Base-by-base conservation (phyloP, 2,113 vertebrate genomes). In the Nesoenas mayeri region DNA sequence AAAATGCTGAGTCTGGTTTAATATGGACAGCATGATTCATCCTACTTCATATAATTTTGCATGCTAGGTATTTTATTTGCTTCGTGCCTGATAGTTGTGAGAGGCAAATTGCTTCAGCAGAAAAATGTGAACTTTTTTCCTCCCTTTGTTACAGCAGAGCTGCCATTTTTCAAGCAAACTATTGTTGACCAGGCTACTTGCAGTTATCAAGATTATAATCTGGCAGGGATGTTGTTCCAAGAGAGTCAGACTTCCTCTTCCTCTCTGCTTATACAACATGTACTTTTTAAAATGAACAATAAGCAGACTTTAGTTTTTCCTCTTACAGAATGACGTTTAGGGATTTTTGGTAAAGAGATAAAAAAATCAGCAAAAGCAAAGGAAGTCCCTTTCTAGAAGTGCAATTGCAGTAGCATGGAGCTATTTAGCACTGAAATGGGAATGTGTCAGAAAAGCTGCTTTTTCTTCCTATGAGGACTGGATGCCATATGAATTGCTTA, bases 1-100 rank as follows among this genome's bases (percentile, higher is more conserved):
- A 98, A 99, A 98, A 83, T 98, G 98, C 98, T 99, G 98, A 98
- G 92, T 98, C 96, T 97, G 94, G 95, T 97, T 92, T 97, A 97
- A 98, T 97, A 81, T 95, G 96, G 98, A 96, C 97, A 94, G 88
- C 93, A 44, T 98, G 98, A 98, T 98, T 99, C 98, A 99, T 98
- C 95, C 94, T 96, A 91, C 96, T 98, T 95, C 89, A 79, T 95
- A 79, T 91, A 92, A 87, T 96, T 97, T 96, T 98, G 96, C 97
- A 89, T 89, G 85, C 87, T 95, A 77, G 81, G 93, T 94, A 94
- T 96, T 98, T 98, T 97, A 94, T 98, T 97, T 97, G 90, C 77
- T 95, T 91, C 91, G 38, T 94, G 66, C 87, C 96, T 58, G 56
- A 88, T 92, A 93, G 91, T 84, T 96, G 77, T 91, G 96, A 70